Percentiles rank a stretch among this genome's conserved stretches.
phyloP scores from a whole-genome alignment of 2,797 vertebrate genomes.

The Sylvilagus floridanus region DNA sequence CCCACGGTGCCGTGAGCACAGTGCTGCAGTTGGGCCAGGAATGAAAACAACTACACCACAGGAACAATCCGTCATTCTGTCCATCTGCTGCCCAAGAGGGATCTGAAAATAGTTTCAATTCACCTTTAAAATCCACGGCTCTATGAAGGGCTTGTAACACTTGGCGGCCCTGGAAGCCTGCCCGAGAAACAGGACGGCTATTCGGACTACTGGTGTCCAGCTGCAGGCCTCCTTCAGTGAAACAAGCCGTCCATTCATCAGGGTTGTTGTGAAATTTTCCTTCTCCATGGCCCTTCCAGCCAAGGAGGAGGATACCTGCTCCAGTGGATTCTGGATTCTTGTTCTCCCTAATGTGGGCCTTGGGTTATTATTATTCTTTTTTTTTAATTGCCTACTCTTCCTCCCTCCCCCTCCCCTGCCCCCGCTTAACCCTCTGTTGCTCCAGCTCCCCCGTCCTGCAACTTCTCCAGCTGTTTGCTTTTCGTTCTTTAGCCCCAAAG shows the following conservation, averaged over 20 bases:
- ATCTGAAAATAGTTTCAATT: slow-evolving; percentile 79
- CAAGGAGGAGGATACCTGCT: slow-evolving; percentile 58
- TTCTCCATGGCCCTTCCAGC: slow-evolving; percentile 9
- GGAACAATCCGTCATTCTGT: slow-evolving; percentile 76
- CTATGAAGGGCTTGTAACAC: slow-evolving; percentile 74
- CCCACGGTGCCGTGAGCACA: neutral
- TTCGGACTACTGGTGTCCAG: slow-evolving; percentile 73
- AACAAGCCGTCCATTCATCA: slow-evolving; percentile 80
- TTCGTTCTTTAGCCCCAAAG: neutral
- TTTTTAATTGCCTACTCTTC: slow-evolving; percentile 25
- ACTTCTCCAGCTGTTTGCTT: neutral
- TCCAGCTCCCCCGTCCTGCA: neutral
- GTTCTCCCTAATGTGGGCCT: neutral
- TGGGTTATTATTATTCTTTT: neutral
- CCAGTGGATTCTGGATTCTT: slow-evolving; percentile 12
- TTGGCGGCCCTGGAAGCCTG: slow-evolving; percentile 62
- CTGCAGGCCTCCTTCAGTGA: slow-evolving; percentile 57
- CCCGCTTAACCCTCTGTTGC: neutral
- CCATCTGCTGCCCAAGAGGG: slow-evolving; percentile 75
- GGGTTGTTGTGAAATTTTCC: slow-evolving; percentile 54
- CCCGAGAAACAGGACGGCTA: slow-evolving; percentile 49
- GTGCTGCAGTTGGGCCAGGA: neutral
- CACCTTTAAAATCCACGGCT: slow-evolving; percentile 76
- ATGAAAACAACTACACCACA: slow-evolving; percentile 62
- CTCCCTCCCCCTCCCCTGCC: too few relatives aligned